A percentile compares a stretch with the other conserved stretches of the same genome.
Conservation (phyloP, 2,113 vertebrate genomes). For the Australoheros scitulus region DNA sequence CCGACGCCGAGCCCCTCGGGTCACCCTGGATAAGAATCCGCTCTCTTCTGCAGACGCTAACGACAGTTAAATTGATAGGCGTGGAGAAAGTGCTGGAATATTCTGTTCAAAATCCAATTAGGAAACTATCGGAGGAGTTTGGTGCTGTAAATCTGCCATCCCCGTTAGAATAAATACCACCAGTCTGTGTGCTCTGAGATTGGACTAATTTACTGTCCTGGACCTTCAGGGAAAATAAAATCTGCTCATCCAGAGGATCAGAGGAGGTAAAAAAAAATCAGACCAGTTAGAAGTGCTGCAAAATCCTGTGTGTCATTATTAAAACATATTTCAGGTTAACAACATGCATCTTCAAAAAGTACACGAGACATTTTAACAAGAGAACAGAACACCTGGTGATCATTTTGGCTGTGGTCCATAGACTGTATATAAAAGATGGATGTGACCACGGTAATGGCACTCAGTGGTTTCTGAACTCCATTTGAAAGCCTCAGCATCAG, state of each 20-base stretch:
- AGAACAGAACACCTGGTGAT: neutral
- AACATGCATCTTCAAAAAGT: neutral
- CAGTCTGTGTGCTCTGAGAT: neutral
- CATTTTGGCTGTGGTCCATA: neutral
- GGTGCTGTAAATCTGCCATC: slow-evolving; percentile 39
- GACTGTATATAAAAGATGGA: neutral
- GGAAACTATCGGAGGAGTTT: slow-evolving; percentile 44
- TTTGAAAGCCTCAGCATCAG: neutral
- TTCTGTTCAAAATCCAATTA: slow-evolving; percentile 51
- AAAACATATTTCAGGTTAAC: neutral
- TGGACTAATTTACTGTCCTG: neutral
- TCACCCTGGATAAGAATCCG: slow-evolving; percentile 1
- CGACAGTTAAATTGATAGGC: slow-evolving; percentile 9
- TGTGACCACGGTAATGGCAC: neutral
- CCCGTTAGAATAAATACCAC: slow-evolving; percentile 31
- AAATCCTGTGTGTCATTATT: neutral
- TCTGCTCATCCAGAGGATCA: neutral
- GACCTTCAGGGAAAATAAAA: neutral
- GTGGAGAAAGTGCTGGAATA: slow-evolving; percentile 45
- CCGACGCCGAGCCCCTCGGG: neutral
- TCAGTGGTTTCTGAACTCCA: too few species aligned
- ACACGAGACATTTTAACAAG: neutral
- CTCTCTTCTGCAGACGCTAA: neutral
- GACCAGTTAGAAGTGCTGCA: neutral
- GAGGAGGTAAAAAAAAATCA: neutral